phyloP scores from a whole-genome alignment of 2,113 vertebrate species.

The Alethe diademata region DNA sequence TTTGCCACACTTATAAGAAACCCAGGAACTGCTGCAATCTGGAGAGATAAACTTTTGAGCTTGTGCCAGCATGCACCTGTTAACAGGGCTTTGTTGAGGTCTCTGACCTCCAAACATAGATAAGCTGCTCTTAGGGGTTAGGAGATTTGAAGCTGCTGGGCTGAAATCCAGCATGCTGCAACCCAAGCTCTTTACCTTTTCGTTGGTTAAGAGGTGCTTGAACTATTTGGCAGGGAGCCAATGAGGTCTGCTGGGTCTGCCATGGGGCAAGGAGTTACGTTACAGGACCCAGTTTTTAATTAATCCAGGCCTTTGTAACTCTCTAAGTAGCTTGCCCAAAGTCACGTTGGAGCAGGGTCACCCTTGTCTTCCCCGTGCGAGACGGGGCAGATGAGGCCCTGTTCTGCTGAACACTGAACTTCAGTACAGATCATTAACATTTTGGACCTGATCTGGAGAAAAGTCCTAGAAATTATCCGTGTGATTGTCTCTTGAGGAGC shows the following conservation, averaged over 20 bases:
- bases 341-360: not conserved
- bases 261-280: not conserved
- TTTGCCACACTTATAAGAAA: not conserved
- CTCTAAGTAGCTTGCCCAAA: not conserved
- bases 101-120: constrained; percentile 34
- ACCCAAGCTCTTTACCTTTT: constrained; percentile 61
- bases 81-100: not conserved
- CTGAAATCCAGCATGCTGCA: constrained; percentile 14
- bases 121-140: constrained; percentile 31
- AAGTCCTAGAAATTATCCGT: not conserved
- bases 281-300: constrained; percentile 28
- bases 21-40: not conserved
- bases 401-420: not conserved
- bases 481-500: not conserved
- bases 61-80: not conserved
- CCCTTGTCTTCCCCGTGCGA: fast-evolving
- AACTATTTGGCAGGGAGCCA: constrained; percentile 61
- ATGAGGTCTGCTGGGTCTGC: not conserved
- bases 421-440: not conserved
- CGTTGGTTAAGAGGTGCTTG: constrained; percentile 59
- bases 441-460: not conserved
- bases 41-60: not conserved
- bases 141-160: constrained; percentile 32
- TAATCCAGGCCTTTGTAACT: not conserved
- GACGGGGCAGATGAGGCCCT: not conserved